Evolutionary conservation across 2,888 invertebrate genomes (phyloP), one percentile per base, ranked within the genome.

Genomic region (Anarsia innoxiella): DNA sequence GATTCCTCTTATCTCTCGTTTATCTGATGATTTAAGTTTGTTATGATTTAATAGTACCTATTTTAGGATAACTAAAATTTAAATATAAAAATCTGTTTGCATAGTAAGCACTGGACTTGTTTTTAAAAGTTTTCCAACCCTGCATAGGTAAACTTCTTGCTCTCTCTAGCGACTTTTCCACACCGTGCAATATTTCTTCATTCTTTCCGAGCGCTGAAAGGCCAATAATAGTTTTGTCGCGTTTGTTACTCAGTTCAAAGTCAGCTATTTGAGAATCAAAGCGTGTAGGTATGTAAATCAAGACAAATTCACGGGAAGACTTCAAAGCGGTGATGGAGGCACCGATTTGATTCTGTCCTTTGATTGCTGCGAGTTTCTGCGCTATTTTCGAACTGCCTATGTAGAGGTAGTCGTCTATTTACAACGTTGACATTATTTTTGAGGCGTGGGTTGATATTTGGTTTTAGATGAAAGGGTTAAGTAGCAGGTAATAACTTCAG

Each of bases 331-430:
- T 12, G 51, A 51, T 49, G 50, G 56, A 64, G 58, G 51, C 55
- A 56, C 60, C 60, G 63, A 71, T 74, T 71, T 70, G 73, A 79
- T 75, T 67, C 71, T 57, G 61, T 69, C 66, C 70, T 77, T 76
- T 79, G 75, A 80, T 80, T 78, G 66, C 63, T 78, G 66, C 62
- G 58, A 62, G 58, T 62, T 59, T 53, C 53, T 56, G 57, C 46
- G 66, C 70, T 76, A 77, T 78, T 77, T 76, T 59, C 45, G 59
- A 55, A 31, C 50, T 40, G 47, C 45, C 47, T 50, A 44, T 36
- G 31, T 37, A 34, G 15, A 31, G 11, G n/a, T 4, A 12, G 11
- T 12, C 12, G 16, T 12, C 3, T 27, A 13, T 2, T 2, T 5
- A n/a, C 15, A 39, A 29, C 31, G 26, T 27, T 38, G 28, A 11